Evolutionary conservation across 1,140 invertebrate genomes (phyloP).

Genomic region (Micrasema minimum): DNA sequence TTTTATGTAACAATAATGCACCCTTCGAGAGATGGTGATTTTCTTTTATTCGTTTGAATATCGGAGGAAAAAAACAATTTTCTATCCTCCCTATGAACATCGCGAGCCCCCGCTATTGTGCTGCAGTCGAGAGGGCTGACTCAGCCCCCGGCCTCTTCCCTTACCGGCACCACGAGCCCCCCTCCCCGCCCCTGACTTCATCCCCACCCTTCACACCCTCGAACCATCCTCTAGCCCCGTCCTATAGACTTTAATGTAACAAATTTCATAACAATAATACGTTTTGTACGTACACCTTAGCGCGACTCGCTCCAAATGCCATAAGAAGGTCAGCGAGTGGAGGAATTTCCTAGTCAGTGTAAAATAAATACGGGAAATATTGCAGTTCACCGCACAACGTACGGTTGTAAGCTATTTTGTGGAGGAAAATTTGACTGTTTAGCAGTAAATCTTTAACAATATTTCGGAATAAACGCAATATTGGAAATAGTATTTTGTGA

Average conservation of each 20-base stretch:
- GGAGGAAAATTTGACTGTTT: too few relatives aligned
- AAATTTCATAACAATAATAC: slow-evolving; percentile 48
- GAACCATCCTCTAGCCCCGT: slow-evolving; percentile 3
- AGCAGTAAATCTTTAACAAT: too few relatives aligned
- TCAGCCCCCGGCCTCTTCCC: slow-evolving; percentile 23
- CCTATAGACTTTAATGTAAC: slow-evolving; percentile 42
- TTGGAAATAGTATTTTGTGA: too few relatives aligned
- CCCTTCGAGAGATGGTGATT: slow-evolving; percentile 2
- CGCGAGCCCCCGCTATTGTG: slow-evolving; percentile 43
- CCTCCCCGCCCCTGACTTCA: neutral
- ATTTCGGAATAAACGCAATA: too few relatives aligned
- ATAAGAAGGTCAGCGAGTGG: slow-evolving; percentile 31
- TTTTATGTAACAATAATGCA: slow-evolving; percentile 1
- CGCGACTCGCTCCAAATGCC: slow-evolving; percentile 32
- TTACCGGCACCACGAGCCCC: neutral
- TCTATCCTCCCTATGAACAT: slow-evolving; percentile 12
- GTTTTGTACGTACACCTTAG: slow-evolving; percentile 38
- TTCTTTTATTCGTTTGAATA: slow-evolving; percentile 27
- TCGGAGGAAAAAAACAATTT: slow-evolving; percentile 23
- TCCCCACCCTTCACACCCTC: neutral
- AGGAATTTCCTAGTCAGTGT: slow-evolving; percentile 21
- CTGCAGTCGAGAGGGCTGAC: slow-evolving; percentile 42
- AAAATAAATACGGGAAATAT: slow-evolving; percentile 20
- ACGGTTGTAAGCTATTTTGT: neutral
- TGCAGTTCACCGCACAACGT: neutral